These are phyloP conservation scores for Ormyrus labotus DNA, from an alignment of 2,888 invertebrate genomes.

Conservation along the genomic window DNA sequence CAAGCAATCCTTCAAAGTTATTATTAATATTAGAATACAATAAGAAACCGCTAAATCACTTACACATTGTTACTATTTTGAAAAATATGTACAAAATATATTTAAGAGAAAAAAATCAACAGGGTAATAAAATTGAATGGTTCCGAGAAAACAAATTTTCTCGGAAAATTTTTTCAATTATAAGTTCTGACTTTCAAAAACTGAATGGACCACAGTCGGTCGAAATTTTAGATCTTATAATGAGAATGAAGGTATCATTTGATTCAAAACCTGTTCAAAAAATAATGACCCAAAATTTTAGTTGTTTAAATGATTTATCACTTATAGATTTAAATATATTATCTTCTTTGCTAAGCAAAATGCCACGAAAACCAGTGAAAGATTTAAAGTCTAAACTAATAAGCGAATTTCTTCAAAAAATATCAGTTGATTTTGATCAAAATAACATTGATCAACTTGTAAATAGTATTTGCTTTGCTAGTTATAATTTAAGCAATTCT, in stretches of 20 bases:
- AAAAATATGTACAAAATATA: no score
- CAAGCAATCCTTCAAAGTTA: not conserved
- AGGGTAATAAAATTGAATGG: not conserved
- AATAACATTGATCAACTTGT: constrained; percentile 22
- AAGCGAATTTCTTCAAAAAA: constrained; percentile 19
- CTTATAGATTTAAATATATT: constrained; percentile 7
- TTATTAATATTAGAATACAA: constrained; percentile 17
- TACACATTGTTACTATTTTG: no score
- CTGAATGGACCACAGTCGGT: constrained; percentile 5
- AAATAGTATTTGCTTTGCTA: constrained; percentile 14
- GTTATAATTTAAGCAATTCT: not conserved
- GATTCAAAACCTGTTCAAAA: not conserved
- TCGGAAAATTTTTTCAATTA: not conserved
- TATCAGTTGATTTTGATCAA: constrained; percentile 16
- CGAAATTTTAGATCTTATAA: not conserved
- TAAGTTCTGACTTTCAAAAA: constrained; percentile 15
- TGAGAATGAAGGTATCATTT: not conserved
- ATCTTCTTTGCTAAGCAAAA: not conserved
- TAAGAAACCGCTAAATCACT: constrained; percentile 4
- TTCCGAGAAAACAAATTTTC: not conserved
- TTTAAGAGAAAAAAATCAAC: no score
- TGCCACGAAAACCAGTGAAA: not conserved
- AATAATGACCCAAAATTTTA: not conserved
- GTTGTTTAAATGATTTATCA: constrained; percentile 6
- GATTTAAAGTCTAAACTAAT: not conserved